Evolutionary conservation across 2,888 invertebrate genomes (phyloP), one percentile per base, ranked within the genome.

Genomic region (Lochmaea capreae): DNA sequence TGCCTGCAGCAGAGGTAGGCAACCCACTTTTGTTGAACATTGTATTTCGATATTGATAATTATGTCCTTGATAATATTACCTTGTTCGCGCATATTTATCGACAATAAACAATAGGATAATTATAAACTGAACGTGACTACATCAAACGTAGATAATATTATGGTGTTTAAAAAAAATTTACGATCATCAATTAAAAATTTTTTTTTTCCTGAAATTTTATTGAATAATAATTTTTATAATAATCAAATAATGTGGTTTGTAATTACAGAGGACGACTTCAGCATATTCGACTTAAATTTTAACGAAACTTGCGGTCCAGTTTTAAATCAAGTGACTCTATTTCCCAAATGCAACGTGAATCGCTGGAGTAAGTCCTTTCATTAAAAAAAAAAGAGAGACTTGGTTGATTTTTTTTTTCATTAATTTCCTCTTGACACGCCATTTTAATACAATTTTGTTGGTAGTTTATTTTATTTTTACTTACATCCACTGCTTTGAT

Each of bases 281-380:
- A 86, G 86, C 80, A 86, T 87, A 82, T 87, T 87, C 80, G 85
- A 87, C 83, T 82, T 86, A 82, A 83, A 83, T 77, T 87, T 85
- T 83, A 84, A 84, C 22, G 78, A 78, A 75, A 84, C 82, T 73
- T 78, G 77, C 76, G 86, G 86, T 77, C 86, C 86, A 67, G 81
- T 84, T 73, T 82, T 85, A 78, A 86, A 87, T 79, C 83, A 85
- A 81, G 84, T 86, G 80, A 84, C 86, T 78, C 82, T 87, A 70
- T 87, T 87, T 80, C 87, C 87, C 77, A 86, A 84, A 83, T 86
- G 85, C 81, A 85, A 79, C 78, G 77, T 78, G 66, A 85, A 86
- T 80, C 83, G 85, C 78, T 86, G 86, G 85, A 85, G 87, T 86
- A 87, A 87, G 87, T 87, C 78, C 73, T 59, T 14, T 14, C 11